phyloP scores from a whole-genome alignment of 2,888 invertebrate species.

The Sesia apiformis region DNA sequence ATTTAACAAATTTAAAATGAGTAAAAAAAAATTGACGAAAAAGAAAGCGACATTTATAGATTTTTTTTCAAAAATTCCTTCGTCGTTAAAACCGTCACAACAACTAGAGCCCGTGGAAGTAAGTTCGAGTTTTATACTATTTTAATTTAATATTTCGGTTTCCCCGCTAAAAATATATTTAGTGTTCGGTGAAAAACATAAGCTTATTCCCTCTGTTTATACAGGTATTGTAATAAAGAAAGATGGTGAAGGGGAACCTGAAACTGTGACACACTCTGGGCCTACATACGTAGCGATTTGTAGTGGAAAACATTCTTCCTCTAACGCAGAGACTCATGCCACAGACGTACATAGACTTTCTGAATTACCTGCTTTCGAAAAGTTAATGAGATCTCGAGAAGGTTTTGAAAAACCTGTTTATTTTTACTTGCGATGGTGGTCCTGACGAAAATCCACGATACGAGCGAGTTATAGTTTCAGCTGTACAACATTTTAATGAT shows the following conservation, averaged over 20 bases:
- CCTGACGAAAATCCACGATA: conserved; percentile 10
- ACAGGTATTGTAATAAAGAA: neutral
- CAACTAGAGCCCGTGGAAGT: too few relatives aligned
- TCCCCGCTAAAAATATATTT: too few relatives aligned
- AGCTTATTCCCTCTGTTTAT: neutral
- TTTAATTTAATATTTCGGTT: too few relatives aligned
- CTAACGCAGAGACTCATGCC: conserved; percentile 3
- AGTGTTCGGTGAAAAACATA: neutral
- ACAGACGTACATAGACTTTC: neutral
- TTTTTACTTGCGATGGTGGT: conserved; percentile 7
- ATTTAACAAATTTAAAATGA: too few relatives aligned
- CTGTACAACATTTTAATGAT: conserved; percentile 9
- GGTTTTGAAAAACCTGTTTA: conserved; percentile 13
- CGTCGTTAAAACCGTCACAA: too few relatives aligned
- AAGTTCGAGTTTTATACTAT: too few relatives aligned
- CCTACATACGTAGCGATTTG: conserved; percentile 4
- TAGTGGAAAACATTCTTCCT: conserved; percentile 13
- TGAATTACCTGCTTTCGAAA: conserved; percentile 3
- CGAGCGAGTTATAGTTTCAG: conserved; percentile 9
- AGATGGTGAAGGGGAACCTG: neutral
- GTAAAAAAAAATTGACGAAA: too few relatives aligned
- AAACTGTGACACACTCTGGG: neutral
- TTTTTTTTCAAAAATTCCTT: too few relatives aligned
- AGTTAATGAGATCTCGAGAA: too few relatives aligned
- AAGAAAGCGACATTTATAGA: too few relatives aligned